A percentile compares a stretch with the other conserved stretches of the same genome.
Conservation (phyloP, 2,113 vertebrate genomes). For the Micronycteris hirsuta region DNA sequence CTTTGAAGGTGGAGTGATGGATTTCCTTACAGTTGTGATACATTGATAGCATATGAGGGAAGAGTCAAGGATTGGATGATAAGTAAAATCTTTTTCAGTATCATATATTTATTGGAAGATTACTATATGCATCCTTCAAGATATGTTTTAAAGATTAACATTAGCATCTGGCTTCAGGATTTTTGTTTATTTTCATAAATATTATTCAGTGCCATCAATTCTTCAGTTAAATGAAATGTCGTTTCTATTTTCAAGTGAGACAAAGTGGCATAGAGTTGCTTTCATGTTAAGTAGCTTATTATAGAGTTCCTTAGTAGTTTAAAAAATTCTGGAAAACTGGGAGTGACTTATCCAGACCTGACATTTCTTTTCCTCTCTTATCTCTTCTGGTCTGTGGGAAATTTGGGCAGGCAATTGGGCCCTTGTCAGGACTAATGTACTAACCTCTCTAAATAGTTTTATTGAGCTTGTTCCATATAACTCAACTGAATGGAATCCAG, state of each 20-base stretch:
- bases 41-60: background rate
- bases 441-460: background rate
- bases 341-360: background rate
- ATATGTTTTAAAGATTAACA: constrained; percentile 9
- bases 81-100: background rate
- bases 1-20: background rate
- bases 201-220: background rate
- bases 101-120: background rate
- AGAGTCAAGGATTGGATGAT: background rate
- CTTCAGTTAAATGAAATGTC: background rate
- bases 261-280: background rate
- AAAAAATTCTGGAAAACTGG: background rate
- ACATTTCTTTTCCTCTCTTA: background rate
- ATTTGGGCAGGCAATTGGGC: background rate
- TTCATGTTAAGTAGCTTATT: background rate
- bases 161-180: background rate
- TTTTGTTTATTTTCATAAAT: constrained; percentile 20
- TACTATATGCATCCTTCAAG: background rate
- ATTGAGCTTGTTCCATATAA: background rate
- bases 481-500: background rate
- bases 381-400: background rate
- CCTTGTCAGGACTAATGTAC: background rate
- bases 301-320: background rate
- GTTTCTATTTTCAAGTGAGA: background rate
- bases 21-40: background rate